Base-by-base conservation (phyloP, 2,113 vertebrate species). In the Otis tarda region DNA sequence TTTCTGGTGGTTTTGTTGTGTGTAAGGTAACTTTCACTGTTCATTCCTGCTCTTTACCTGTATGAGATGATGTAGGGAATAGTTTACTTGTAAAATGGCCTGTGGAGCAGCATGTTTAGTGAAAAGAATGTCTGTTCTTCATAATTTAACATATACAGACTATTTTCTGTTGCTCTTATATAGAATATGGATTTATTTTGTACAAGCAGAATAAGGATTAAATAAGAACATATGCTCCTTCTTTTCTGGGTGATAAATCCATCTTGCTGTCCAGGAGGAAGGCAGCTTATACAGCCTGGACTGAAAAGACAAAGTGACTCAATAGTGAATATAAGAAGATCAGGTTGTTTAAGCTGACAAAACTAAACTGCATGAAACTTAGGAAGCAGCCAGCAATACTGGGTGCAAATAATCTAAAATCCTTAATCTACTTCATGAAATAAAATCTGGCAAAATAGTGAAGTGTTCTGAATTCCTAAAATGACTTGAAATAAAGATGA, bases 211-310 rank as follows among this genome's bases (percentile, higher is more conserved):
- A 55, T 87, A 94, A 87, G 83, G 86, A 87, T 96, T 96, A 85
- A 79, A 82, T 91, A 89, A 93, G 93, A 94, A 65, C 95, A 95
- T 70, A 92, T 59, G 76, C 53, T 79, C 55, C 52, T 5, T 76
- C 55, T 89, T 92, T 85, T 83, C 83, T 84, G 77, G 59, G 56
- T 89, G 89, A 84, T 95, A 95, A 94, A 94, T 96, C 81, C 63
- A 60, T 85, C 53, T 86, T 85, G 64, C 86, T 92, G 73, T 88
- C 87, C 81, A 50, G 47, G 79, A 77, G 55, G 56, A 93, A 89
- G 94, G 74, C 65, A 77, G 82, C 65, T 95, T 90, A 69, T 31
- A 35, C 35, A 80, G 69, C 70, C 69, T 82, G 67, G 55, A 37
- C 76, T 94, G 82, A 89, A 92, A 89, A 91, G 82, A 69, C 63